A percentile compares a stretch with the other conserved stretches of the same genome.
phyloP scores from a whole-genome alignment of 2,113 vertebrate species.

The Oreotrochilus melanogaster region DNA sequence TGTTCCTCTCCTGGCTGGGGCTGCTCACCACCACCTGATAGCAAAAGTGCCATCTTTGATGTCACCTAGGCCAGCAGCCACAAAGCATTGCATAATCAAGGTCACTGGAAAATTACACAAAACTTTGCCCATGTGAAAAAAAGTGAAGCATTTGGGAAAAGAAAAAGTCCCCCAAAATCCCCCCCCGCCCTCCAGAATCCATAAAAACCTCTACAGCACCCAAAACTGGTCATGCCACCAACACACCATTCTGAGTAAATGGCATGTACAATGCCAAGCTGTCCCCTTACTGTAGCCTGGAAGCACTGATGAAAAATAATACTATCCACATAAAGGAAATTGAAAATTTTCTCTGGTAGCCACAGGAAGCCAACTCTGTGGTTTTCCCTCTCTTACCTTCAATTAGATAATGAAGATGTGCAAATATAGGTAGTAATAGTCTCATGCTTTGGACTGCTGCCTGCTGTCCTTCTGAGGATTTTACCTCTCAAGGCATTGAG shows the following conservation, averaged over 20 bases:
- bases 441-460: not conserved
- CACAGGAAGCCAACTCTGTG: not conserved
- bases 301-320: not conserved
- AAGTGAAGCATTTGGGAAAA: not conserved
- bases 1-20: not conserved
- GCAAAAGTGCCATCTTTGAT: conserved; percentile 47
- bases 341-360: not conserved
- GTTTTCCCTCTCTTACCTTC: not conserved
- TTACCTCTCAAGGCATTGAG: not conserved
- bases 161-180: not conserved
- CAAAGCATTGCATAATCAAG: conserved; percentile 68
- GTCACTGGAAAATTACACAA: conserved; percentile 75
- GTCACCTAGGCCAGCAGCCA: conserved; percentile 37
- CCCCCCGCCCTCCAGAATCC: no score
- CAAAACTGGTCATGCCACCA: not conserved
- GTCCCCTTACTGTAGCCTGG: not conserved
- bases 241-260: not conserved
- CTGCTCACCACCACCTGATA: conserved; percentile 31
- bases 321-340: not conserved
- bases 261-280: not conserved
- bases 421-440: not conserved
- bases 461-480: not conserved
- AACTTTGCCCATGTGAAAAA: conserved; percentile 56
- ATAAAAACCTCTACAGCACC: no score
- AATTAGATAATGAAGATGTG: not conserved